Base-by-base conservation (phyloP, 2,113 vertebrate species). In the Oryzias javanicus region DNA sequence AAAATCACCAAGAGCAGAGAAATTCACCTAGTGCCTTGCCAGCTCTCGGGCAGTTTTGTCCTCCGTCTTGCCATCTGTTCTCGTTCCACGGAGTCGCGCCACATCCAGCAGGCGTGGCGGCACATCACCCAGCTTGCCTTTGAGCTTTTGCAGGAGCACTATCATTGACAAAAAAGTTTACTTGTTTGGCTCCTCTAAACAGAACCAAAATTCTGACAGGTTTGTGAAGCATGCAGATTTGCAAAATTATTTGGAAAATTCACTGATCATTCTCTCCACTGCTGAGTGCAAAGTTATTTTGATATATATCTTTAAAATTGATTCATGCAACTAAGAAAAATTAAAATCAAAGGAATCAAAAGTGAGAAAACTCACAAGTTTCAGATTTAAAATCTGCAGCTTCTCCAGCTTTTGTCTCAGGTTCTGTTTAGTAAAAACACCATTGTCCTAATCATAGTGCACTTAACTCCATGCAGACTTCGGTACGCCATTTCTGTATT, bases 11-110 rank as follows among this genome's bases (percentile, higher is more conserved):
- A 73, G 0, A 70, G 81, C 83, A 91, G 83, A 72, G 93, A 91
- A 85, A 98, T 99, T 79, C 95, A 99, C 79, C 83, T 99, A 79
- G 96, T 98, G 1, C 96, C 96, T 0, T 96, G 94, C 51, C 85
- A 90, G 77, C 91, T 98, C 70, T 84, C 86, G 4, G 94, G 86
- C 50, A 83, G 61, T 68, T 96, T 97, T 35, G 94, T 98, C 73
- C 88, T 99, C 42, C 94, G 96, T 2, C 94, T 98, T 1, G 95
- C 93, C 45, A 42, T 98, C 72, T 98, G 96, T 13, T 81, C 94
- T 8, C 91, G 92, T 49, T 71, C 60, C 0, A 92, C 92, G 4
- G 94, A 95, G 51, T 92, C 91, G 2, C 65, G 66, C 35, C 96
- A 99, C 14, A 5, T 98, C 69, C 86, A 83, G 10, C 79, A 86